Percentiles rank a stretch among this genome's conserved stretches.
These are phyloP conservation scores for Pipistrellus pipistrellus DNA, from an alignment of 2,797 vertebrate genomes.

Conservation along the genomic window DNA sequence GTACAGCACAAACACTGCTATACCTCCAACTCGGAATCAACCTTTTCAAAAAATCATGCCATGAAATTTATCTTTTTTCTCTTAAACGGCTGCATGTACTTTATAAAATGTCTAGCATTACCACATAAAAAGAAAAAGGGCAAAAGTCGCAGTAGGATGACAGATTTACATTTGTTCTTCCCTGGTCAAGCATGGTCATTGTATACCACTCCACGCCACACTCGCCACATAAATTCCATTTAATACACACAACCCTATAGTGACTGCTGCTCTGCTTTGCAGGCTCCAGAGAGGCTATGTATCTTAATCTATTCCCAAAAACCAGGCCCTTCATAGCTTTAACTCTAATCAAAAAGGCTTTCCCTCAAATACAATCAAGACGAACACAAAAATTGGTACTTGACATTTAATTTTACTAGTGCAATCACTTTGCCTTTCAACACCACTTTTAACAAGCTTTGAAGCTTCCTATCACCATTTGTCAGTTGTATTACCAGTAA, in stretches of 20 bases:
- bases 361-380: slow-evolving; percentile 25
- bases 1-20: not conserved
- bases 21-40: not conserved
- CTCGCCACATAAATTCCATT: not conserved
- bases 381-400: slow-evolving; percentile 25
- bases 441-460: not conserved
- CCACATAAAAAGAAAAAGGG: slow-evolving; percentile 26
- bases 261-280: slow-evolving; percentile 1
- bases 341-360: slow-evolving; percentile 50
- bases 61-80: slow-evolving; percentile 51
- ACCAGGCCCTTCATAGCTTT: not conserved
- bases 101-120: slow-evolving; percentile 5
- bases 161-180: slow-evolving; percentile 36
- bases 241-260: slow-evolving; percentile 3
- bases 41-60: slow-evolving; percentile 44
- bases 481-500: not conserved
- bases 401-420: slow-evolving; percentile 27
- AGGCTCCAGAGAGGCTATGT: not conserved
- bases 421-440: slow-evolving; percentile 9
- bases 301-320: slow-evolving; percentile 42
- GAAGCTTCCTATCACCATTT: not conserved
- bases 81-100: not conserved
- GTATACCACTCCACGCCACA: not conserved
- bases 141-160: not conserved
- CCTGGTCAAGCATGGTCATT: not conserved